These are phyloP conservation scores for Melospiza melodia DNA, from an alignment of 2,113 vertebrate genomes.

Conservation along the genomic window DNA sequence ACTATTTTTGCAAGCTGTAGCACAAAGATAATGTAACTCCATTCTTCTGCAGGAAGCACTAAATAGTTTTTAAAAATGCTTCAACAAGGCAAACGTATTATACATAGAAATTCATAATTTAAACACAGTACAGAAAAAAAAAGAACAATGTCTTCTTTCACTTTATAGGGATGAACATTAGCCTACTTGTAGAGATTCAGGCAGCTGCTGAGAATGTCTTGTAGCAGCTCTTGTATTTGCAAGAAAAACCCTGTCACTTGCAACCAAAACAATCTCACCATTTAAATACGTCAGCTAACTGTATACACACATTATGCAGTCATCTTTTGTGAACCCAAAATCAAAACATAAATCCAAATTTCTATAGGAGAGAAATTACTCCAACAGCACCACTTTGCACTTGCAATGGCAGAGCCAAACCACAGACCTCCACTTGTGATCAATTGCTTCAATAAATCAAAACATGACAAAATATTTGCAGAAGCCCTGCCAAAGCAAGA, in stretches of 20 bases:
- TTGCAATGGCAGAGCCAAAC: neutral
- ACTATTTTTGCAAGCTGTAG: neutral
- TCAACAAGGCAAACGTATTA: neutral
- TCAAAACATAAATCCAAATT: neutral
- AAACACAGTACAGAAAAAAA: neutral
- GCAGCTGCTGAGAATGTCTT: constrained; percentile 34
- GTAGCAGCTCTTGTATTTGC: constrained; percentile 21
- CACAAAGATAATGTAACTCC: neutral
- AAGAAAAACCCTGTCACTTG: neutral
- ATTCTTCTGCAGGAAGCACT: neutral
- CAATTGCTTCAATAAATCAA: neutral
- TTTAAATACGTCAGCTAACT: neutral
- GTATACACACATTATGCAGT: neutral
- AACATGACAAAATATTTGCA: neutral
- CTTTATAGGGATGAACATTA: neutral
- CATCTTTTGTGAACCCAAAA: neutral
- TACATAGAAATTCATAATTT: neutral
- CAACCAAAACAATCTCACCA: constrained; percentile 1
- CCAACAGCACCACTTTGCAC: neutral
- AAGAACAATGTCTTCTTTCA: constrained; percentile 49
- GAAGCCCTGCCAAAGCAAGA: neutral
- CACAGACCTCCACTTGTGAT: neutral
- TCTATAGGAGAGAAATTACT: neutral
- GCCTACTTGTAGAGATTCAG: neutral
- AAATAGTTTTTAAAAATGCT: neutral